Percentiles rank a stretch among this genome's conserved stretches.
These are phyloP conservation scores for Elegia similella DNA, from an alignment of 2,888 invertebrate species.

Conservation along the genomic window DNA sequence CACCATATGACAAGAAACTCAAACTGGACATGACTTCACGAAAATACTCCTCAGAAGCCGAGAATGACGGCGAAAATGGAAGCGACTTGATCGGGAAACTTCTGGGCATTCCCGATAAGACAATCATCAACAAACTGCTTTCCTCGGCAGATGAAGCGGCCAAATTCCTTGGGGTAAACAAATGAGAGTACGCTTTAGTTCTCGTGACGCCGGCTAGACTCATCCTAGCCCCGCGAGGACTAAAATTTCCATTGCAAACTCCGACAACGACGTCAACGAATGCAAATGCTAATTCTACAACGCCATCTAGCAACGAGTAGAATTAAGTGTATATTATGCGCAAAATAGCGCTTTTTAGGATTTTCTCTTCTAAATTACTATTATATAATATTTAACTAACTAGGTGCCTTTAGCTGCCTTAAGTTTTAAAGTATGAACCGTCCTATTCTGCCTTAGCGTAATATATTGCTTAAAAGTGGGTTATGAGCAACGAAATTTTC, in stretches of 20 bases:
- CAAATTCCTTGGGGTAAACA: slow-evolving; percentile 91
- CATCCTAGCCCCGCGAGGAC: slow-evolving; percentile 73
- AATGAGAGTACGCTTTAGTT: slow-evolving; percentile 82
- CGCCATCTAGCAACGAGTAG: slow-evolving; percentile 60
- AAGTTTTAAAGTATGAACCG: slow-evolving; percentile 62
- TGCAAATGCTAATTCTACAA: slow-evolving; percentile 43
- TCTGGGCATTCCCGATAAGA: slow-evolving; percentile 92
- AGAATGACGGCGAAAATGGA: slow-evolving; percentile 80
- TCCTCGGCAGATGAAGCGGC: slow-evolving; percentile 93
- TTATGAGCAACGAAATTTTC: slow-evolving; percentile 63
- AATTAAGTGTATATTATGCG: slow-evolving; percentile 19
- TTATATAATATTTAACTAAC: slow-evolving; percentile 19
- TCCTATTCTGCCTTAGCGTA: slow-evolving; percentile 66
- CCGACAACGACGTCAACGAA: slow-evolving; percentile 37
- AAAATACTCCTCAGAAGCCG: slow-evolving; percentile 72
- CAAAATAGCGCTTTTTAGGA: background rate
- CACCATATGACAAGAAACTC: slow-evolving; percentile 78
- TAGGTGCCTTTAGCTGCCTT: slow-evolving; percentile 74
- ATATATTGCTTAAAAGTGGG: slow-evolving; percentile 52
- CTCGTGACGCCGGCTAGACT: slow-evolving; percentile 74
- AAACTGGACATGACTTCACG: slow-evolving; percentile 73
- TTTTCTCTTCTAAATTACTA: slow-evolving; percentile 18
- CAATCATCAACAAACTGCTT: slow-evolving; percentile 91
- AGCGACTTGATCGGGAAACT: slow-evolving; percentile 94
- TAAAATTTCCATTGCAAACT: slow-evolving; percentile 51